Base-by-base conservation (phyloP, 2,113 vertebrate species). In the Anhinga rufa region DNA sequence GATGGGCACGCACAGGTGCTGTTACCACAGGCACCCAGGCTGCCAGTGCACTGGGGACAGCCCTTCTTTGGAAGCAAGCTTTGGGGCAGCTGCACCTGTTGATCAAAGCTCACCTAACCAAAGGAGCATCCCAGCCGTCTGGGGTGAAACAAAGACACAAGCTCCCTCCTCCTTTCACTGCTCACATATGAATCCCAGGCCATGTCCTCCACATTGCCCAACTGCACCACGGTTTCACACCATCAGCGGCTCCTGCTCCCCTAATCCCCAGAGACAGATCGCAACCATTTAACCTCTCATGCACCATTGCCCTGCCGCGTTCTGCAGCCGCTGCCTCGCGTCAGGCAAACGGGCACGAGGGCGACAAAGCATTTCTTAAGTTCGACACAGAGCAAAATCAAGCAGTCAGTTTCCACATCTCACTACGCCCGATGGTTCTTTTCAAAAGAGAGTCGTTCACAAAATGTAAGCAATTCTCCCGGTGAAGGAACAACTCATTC, bases 241-340 rank as follows among this genome's bases (percentile, higher is more conserved):
- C 4, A 17, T 14, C 57, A 25, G 70, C 9, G 1, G n/a, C 19
- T 82, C 51, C 52, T 2, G 5, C 17, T 34, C 10, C 20, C 12
- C 19, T 64, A 2, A 6, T 71, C 34, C 72, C n/a, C 2, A 0
- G 42, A 46, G 79, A 28, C 51, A 4, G 18, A 78, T 48, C 12
- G 19, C 42, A 60, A 12, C 21, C 65, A 25, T 31, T 75, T 42
- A 61, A 60, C 38, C 70, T 34, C 75, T 51, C 0, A 0, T 4
- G 0, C 62, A 68, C 60, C 52, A 19, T 6, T 2, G 2, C 1
- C 1, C 62, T 7, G 70, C 38, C 29, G 46, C 21, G 0, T 34
- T 40, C 60, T 8, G 6, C 36, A 29, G 4, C 25, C 4, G 0
- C 6, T 3, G 26, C 72, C 71, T 82, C 36, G 1, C 24, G 17